Conservation (phyloP, 2,888 invertebrate genomes). For the Choristoneura rosaceana region DNA sequence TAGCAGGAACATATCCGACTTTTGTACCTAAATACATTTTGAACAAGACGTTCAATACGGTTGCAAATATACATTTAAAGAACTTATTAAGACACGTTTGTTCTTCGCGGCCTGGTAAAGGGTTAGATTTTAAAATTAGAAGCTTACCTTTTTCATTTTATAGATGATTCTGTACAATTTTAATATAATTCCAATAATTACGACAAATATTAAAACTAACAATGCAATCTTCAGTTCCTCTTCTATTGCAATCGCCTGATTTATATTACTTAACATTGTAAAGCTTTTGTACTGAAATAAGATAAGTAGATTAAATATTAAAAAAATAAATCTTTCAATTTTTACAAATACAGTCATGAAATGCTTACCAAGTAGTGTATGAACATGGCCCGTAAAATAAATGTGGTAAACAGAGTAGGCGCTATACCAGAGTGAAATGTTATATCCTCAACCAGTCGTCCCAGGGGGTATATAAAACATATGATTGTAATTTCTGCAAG, state of each 20-base stretch:
- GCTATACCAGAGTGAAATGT: constrained; percentile 30
- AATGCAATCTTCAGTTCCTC: neutral
- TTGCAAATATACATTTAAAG: too few relatives aligned
- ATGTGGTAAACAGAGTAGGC: constrained; percentile 4
- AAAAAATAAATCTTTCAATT: neutral
- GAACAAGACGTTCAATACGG: too few relatives aligned
- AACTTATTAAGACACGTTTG: too few relatives aligned
- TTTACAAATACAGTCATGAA: neutral
- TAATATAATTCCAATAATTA: constrained; percentile 7
- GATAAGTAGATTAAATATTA: neutral
- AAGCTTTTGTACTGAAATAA: neutral
- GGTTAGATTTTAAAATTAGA: too few relatives aligned
- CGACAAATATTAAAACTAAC: neutral
- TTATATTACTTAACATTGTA: too few relatives aligned
- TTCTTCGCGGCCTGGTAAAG: too few relatives aligned
- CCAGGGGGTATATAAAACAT: constrained; percentile 16
- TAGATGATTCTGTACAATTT: constrained; percentile 18
- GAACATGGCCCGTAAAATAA: constrained; percentile 12
- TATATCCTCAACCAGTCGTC: constrained; percentile 20
- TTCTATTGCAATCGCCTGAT: neutral
- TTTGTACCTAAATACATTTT: too few relatives aligned
- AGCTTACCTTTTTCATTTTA: constrained; percentile 18
- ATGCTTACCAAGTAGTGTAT: constrained; percentile 21
- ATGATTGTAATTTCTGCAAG: constrained; percentile 21
- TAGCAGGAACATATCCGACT: too few relatives aligned